Conservation (phyloP, 1,140 invertebrate species). For the Drosophila eugracilis region DNA sequence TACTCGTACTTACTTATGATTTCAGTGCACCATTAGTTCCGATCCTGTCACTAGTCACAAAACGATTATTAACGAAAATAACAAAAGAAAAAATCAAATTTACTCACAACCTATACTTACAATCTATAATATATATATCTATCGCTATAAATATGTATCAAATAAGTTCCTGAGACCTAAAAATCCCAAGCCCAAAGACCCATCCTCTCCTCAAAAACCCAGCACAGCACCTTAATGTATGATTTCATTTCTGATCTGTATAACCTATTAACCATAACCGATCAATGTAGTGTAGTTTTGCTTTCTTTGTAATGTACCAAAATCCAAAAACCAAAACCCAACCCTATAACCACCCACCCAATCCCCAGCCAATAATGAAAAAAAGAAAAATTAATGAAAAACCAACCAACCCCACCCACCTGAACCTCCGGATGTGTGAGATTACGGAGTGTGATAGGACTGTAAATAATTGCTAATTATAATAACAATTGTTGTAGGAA, state of each 20-base stretch:
- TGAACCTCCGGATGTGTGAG: constrained; percentile 9
- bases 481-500: constrained; percentile 87
- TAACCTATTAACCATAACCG: constrained; percentile 14
- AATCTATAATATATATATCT: constrained; percentile 25
- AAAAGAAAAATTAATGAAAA: too few species aligned
- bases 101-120: constrained; percentile 42
- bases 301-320: constrained; percentile 35
- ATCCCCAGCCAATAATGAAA: too few species aligned
- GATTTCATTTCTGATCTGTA: constrained; percentile 37
- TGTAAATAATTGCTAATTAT: constrained; percentile 15
- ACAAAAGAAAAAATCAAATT: constrained; percentile 56
- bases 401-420: too few species aligned
- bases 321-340: neutral
- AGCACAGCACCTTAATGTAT: constrained; percentile 47
- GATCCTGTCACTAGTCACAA: constrained; percentile 48
- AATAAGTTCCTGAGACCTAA: neutral
- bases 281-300: constrained; percentile 41
- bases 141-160: constrained; percentile 26
- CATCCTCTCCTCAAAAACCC: constrained; percentile 2
- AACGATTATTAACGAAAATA: constrained; percentile 43
- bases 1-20: constrained; percentile 46
- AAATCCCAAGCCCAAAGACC: neutral
- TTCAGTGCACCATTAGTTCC: constrained; percentile 50
- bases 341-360: too few species aligned
- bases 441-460: constrained; percentile 16